phyloP scores from a whole-genome alignment of 2,113 vertebrate species.

The Toxotes jaculatrix region DNA sequence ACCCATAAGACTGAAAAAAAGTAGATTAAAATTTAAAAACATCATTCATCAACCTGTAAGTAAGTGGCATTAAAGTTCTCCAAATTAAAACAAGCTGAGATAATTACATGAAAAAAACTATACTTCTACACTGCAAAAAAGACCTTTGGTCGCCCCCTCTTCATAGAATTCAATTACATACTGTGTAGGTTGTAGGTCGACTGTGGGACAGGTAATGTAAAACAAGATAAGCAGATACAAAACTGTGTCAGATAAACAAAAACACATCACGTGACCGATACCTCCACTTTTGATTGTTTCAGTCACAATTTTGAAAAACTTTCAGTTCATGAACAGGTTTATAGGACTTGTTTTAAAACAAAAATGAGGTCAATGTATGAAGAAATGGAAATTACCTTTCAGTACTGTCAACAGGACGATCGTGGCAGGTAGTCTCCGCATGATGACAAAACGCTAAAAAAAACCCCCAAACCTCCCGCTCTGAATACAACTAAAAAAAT shows the following conservation, averaged over 20 bases:
- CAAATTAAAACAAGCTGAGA: not conserved
- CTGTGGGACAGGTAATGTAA: not conserved
- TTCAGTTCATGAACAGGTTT: not conserved
- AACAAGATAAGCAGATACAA: not conserved
- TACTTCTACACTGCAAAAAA: not conserved
- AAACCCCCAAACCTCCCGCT: too few relatives aligned
- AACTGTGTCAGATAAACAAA: conserved; percentile 12
- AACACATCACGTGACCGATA: conserved; percentile 73
- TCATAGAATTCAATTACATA: too few relatives aligned
- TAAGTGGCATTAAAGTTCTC: not conserved
- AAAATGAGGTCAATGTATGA: not conserved
- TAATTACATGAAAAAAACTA: too few relatives aligned
- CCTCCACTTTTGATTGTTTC: not conserved
- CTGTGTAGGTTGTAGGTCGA: too few relatives aligned
- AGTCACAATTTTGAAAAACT: not conserved
- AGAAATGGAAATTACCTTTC: conserved; percentile 63
- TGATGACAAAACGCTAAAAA: conserved; percentile 42
- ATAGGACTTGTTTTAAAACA: rapidly evolving
- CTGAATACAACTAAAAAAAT: too few relatives aligned
- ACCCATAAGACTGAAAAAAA: not conserved
- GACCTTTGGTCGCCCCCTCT: not conserved
- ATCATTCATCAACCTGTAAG: not conserved
- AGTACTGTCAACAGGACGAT: conserved; percentile 69
- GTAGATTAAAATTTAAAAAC: not conserved
- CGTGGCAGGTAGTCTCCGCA: conserved; percentile 57